Evolutionary conservation across 2,888 invertebrate species (phyloP), one percentile per base, ranked within the genome.

Genomic region (Polydesmus complanatus): DNA sequence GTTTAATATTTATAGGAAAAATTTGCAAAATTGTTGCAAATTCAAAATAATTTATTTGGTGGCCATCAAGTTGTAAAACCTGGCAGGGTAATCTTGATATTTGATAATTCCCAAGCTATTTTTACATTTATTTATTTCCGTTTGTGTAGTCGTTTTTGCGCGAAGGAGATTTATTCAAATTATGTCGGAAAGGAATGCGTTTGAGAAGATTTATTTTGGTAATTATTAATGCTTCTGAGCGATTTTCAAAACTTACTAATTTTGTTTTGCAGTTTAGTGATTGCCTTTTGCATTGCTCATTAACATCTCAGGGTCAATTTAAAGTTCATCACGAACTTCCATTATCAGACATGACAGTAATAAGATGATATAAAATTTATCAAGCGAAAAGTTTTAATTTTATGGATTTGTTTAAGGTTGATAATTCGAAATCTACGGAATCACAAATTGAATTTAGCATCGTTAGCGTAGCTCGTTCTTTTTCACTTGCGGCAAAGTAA

Each of bases 91-190:
- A 22, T 18, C 11, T 8, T 23, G 2, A 23, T 48, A 61, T 14
- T 47, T 3, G 22, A 2, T 21, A 22, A 19, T 1, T n/a, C 3
- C n/a, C 18, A 22, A n/a, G 27, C 14, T 25, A 19, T 60, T 8
- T 11, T 47, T 14, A 51, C 25, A 37, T 37, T 61, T 37, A 23
- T 56, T 54, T 62, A 54, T n/a, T 58, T 51, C n/a, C 18, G 2
- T 25, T 18, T 47, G 11, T 64, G 2, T 65, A 74, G 74, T 74
- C 76, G 65, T 76, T 83, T 64, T 70, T 83, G 19, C 82, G 80
- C 69, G 79, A 82, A 70, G 84, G 83, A 48, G 79, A 80, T 68
- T 75, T 84, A 54, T 77, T 78, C 66, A 84, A 84, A 70, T 75
- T 82, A 62, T 82, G 81, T 26, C 74, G 83, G 51, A 83, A 79